Evolutionary conservation across 2,888 invertebrate genomes (phyloP), one percentile per base, ranked within the genome.

Genomic region (Liodrosophila aerea): DNA sequence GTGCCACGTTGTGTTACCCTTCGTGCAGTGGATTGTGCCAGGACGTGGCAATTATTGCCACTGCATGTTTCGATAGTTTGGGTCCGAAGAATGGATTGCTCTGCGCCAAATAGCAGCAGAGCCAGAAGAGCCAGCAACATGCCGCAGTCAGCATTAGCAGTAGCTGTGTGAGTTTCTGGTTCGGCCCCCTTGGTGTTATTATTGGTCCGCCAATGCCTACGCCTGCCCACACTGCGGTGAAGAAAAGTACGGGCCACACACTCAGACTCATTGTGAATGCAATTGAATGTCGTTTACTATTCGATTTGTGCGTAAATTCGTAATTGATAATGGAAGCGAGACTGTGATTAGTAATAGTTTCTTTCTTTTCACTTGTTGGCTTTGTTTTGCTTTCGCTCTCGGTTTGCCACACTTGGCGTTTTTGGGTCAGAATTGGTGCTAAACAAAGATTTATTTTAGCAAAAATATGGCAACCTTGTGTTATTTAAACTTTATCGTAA

Each of bases 51-150:
- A 97, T 95, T 88, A 96, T 92, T 66, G 95, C 91, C 53, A 97
- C 91, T 0, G 94, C 94, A 36, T 92, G 92, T 74, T 92, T 91
- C 4, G 97, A 91, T 91, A 93, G 94, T 47, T n/a, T n/a, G n/a
- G 97, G 97, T 22, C 97, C 97, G 69, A 97, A 94, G 50, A 97
- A 91, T 0, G 97, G 97, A 91, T 97, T 97, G 96, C 97, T 96
- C 91, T 97, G 97, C 3, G 96, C 94, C 94, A 97, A 94, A 88
- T 97, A 97, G 75, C 96, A 96, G 87, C 96, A 96, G 75, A 97
- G 91, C 97, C 97, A 97, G 91, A 97, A 97, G 60, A 97, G 91
- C 96, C 96, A 97, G 89, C 97, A 96, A 30, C 95, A 94, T 46
- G 94, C 94, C 33, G 95, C 97, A 47, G 97, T 96, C 87, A 97